phyloP scores from a whole-genome alignment of 2,797 vertebrate species.

The Myotis pilosus region DNA sequence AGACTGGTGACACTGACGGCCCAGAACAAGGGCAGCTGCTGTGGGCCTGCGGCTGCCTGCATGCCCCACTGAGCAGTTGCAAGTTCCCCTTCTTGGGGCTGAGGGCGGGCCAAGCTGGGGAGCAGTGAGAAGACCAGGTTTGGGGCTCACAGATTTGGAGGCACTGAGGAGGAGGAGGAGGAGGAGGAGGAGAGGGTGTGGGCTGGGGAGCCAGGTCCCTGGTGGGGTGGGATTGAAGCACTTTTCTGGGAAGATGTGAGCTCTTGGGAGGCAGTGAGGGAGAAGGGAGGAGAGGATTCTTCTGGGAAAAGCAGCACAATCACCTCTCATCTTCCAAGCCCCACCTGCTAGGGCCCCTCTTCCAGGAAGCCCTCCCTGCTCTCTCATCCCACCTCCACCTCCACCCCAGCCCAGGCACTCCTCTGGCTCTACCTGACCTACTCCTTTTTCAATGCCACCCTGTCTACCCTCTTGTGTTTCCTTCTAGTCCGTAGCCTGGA shows the following conservation, averaged over 20 bases:
- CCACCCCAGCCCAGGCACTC: neutral
- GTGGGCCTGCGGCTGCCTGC: neutral
- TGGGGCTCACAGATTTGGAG: neutral
- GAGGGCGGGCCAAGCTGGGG: neutral
- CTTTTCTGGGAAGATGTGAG: neutral
- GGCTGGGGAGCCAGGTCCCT: neutral
- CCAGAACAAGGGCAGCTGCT: neutral
- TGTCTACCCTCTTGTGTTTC: neutral
- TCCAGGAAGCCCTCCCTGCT: neutral
- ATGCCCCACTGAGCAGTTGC: neutral
- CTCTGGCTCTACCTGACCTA: neutral
- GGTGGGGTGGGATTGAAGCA: neutral
- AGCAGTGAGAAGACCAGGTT: neutral
- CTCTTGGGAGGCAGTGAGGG: neutral
- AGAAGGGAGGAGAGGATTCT: neutral
- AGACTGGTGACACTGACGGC: neutral
- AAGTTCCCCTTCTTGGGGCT: neutral
- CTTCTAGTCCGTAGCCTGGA: neutral
- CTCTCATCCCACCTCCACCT: neutral
- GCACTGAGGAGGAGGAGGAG: neutral
- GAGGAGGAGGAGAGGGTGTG: accelerated
- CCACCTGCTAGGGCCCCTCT: neutral
- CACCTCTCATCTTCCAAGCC: neutral
- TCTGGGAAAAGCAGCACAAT: neutral
- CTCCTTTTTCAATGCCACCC: neutral